phyloP scores from a whole-genome alignment of 2,113 vertebrate genomes.

The human region DNA sequence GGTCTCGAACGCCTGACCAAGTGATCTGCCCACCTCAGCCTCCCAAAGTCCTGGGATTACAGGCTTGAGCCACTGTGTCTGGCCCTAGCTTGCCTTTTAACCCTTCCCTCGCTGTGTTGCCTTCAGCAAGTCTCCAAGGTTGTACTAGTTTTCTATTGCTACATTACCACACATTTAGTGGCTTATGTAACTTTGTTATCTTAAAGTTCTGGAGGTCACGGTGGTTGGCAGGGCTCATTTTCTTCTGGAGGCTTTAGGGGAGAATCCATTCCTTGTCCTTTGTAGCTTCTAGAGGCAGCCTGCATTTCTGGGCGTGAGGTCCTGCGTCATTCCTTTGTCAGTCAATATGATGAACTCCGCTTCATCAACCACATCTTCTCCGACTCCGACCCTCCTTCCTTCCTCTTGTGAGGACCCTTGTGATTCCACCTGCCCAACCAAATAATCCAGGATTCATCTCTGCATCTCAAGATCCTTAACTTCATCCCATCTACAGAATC shows the following conservation, averaged over 20 bases:
- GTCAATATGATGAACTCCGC: neutral
- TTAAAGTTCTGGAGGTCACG: neutral
- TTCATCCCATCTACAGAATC: neutral
- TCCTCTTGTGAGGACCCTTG: neutral
- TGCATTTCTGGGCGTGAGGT: neutral
- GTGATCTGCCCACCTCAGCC: no score
- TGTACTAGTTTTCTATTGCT: neutral
- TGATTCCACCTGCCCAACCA: neutral
- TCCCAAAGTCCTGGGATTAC: no score
- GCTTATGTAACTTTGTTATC: neutral
- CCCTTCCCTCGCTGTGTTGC: neutral
- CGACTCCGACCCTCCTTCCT: neutral
- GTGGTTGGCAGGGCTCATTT: neutral
- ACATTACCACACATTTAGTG: neutral
- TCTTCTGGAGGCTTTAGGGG: no score
- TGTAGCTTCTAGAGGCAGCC: neutral
- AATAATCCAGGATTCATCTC: neutral
- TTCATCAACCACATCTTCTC: neutral
- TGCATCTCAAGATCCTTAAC: neutral
- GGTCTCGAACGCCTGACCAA: no score
- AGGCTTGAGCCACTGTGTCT: no score
- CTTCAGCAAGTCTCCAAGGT: neutral
- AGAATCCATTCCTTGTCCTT: neutral
- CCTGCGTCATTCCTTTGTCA: neutral
- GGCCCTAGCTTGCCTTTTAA: neutral